phyloP scores from a whole-genome alignment of 2,113 vertebrate species.

The Columbina picui region DNA sequence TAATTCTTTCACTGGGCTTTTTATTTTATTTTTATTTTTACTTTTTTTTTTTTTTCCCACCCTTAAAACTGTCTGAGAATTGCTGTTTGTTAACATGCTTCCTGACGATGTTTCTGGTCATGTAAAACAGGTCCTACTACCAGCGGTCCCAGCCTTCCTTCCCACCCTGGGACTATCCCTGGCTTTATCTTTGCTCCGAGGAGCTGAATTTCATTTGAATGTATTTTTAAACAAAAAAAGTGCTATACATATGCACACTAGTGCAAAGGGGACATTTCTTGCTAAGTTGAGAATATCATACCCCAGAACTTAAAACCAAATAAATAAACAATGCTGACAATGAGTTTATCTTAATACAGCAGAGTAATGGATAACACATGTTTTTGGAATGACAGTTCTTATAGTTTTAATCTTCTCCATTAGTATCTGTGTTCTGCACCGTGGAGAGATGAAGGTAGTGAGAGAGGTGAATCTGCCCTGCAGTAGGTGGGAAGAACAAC shows the following conservation, averaged over 20 bases:
- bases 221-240: not conserved
- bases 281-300: not conserved
- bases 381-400: not conserved
- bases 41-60: not conserved
- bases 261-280: not conserved
- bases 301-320: not conserved
- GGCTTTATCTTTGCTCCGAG: not conserved
- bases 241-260: fast-evolving
- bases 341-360: not conserved
- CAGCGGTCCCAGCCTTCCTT: not conserved
- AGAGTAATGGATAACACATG: not conserved
- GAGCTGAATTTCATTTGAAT: not conserved
- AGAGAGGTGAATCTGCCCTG: not conserved
- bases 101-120: not conserved
- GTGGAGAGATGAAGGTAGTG: not conserved
- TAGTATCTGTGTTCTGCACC: not conserved
- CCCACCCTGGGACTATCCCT: not conserved
- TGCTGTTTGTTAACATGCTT: not conserved
- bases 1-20: not conserved
- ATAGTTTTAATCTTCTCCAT: conserved; percentile 5
- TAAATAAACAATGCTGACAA: not conserved
- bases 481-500: not conserved
- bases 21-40: not conserved
- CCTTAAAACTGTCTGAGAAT: not conserved
- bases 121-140: not conserved